Conservation (phyloP, 2,797 vertebrate species). For the Selene dorsalis region DNA sequence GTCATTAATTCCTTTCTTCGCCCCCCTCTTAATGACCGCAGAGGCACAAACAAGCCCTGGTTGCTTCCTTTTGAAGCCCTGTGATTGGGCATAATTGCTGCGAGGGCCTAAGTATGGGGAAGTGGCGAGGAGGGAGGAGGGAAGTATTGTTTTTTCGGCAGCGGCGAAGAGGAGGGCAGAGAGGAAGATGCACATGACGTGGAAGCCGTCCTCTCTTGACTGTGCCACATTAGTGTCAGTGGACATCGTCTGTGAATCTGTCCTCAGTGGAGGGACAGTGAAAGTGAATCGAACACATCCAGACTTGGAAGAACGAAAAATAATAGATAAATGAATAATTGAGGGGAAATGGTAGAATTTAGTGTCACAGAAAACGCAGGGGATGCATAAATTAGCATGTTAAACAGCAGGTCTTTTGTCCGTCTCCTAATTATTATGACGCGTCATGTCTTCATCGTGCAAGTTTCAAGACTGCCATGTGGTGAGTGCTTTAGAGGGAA, state of each 20-base stretch:
- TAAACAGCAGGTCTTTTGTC: constrained; percentile 94
- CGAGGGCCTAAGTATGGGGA: constrained; percentile 92
- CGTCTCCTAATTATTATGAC: constrained; percentile 96
- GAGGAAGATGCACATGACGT: constrained; percentile 93
- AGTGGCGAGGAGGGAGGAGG: constrained; percentile 83
- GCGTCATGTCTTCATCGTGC: constrained; percentile 96
- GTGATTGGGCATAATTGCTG: constrained; percentile 99
- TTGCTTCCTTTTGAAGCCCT: constrained; percentile 97
- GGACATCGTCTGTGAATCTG: constrained; percentile 86
- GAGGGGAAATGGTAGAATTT: constrained; percentile 86
- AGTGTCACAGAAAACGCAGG: constrained; percentile 86
- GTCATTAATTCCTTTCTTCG: constrained; percentile 99
- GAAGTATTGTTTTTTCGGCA: constrained; percentile 91
- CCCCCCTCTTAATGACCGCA: constrained; percentile 96
- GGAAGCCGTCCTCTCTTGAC: constrained; percentile 94
- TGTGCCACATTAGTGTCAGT: constrained; percentile 93
- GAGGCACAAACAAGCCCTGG: constrained; percentile 98
- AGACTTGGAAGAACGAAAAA: constrained; percentile 56
- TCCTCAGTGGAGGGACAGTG: constrained; percentile 88
- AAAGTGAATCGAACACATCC: constrained; percentile 85
- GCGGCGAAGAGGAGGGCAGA: constrained; percentile 87
- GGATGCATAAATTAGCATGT: constrained; percentile 95
- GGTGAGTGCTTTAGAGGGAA: constrained; percentile 87
- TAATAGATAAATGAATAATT: constrained; percentile 58
- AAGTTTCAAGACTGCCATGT: constrained; percentile 92